Evolutionary conservation across 2,888 invertebrate genomes (phyloP).

Genomic region (Drosophila stalkeri): DNA sequence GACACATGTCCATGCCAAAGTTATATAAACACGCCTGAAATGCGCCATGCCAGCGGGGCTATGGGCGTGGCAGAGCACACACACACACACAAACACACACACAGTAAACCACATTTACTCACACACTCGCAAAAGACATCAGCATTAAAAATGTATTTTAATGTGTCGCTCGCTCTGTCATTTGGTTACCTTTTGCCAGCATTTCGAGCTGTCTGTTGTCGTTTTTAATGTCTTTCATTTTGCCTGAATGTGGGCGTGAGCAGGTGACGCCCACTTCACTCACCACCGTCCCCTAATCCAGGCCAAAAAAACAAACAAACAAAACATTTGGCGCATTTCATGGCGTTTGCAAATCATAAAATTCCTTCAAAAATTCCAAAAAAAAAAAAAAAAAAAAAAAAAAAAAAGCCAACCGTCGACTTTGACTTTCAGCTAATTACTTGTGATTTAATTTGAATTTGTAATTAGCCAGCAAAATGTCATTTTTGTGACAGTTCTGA

Average conservation of each 20-base stretch:
- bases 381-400: constrained; percentile 13
- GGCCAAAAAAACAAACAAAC: constrained; percentile 56
- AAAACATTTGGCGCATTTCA: constrained; percentile 64
- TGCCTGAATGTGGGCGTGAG: constrained; percentile 46
- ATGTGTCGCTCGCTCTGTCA: constrained; percentile 67
- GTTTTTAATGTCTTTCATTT: constrained; percentile 73
- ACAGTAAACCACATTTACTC: constrained; percentile 5
- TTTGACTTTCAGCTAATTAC: constrained; percentile 74
- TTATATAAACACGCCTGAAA: constrained; percentile 27
- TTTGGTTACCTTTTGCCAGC: constrained; percentile 48
- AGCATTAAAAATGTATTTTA: constrained; percentile 80
- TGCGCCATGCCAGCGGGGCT: background rate
- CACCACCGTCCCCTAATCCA: background rate
- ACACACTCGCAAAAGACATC: constrained; percentile 48
- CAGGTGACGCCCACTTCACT: background rate
- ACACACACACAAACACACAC: constrained; percentile 21
- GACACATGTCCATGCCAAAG: constrained; percentile 43
- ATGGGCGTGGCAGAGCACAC: constrained; percentile 39
- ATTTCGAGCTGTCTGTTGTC: constrained; percentile 62
- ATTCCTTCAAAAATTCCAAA: constrained; percentile 67
- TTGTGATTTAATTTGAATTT: constrained; percentile 82
- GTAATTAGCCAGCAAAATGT: constrained; percentile 80
- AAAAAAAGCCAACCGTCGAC: constrained; percentile 37
- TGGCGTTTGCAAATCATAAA: constrained; percentile 77
- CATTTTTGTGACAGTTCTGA: constrained; percentile 72